Base-by-base conservation (phyloP, 2,797 vertebrate species). In the Cephalopachus bancanus region DNA sequence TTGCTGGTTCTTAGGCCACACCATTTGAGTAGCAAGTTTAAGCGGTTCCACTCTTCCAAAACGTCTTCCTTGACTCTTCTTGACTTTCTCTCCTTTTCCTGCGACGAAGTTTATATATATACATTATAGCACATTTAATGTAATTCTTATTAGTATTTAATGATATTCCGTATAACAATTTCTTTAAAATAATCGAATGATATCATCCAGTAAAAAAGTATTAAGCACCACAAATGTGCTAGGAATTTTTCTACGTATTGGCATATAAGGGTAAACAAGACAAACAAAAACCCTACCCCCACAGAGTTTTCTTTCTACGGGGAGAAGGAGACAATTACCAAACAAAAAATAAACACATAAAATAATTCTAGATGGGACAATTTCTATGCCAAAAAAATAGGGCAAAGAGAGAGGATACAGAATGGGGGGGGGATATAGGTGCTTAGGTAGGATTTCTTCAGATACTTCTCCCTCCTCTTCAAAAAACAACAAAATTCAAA, bases 171-270 rank as follows among this genome's bases (percentile, higher is more conserved):
- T 65, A n/a, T 28, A 26, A 51, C n/a, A 81, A 22, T 55, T 44
- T 72, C 53, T 96, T 94, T 83, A 78, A 89, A 83, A 49, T 78
- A 76, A 84, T 83, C 37, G 89, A 83, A 75, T 84, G 3, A 33
- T 5, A 67, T 69, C 6, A 85, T 85, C 89, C 11, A 62, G 62
- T 88, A 49, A 71, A 88, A 83, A 91, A 79, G 76, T 94, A 89
- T 67, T 81, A 88, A 67, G 10, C 10, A 83, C 8, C 10, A 69
- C 28, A 75, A 71, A 37, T 64, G 14, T 78, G 19, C 11, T 85
- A 84, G 60, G 9, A 37, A 51, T 44, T 96, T 87, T 74, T 37
- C 17, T 79, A 55, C 3, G 72, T 37, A 49, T 3, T 88, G 22
- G 19, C 62, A 93, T 65, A 74, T 20, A 85, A 89, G 24, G 11